phyloP scores from a whole-genome alignment of 2,113 vertebrate species.

The Varanus komodoensis region DNA sequence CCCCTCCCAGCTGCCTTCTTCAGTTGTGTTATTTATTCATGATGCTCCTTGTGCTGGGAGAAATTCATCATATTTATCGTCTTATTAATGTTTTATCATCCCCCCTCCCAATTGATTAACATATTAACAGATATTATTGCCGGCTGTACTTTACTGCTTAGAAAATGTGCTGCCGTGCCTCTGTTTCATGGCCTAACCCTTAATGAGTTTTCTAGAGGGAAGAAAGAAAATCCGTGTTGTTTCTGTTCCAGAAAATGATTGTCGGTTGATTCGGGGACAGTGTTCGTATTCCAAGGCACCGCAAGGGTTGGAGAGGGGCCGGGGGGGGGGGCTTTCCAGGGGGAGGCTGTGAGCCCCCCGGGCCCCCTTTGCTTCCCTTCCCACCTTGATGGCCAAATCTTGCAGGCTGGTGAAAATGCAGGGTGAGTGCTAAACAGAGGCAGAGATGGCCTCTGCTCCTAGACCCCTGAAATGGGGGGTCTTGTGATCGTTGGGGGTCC shows the following conservation, averaged over 20 bases:
- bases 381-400: too few species aligned
- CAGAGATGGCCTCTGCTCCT: too few species aligned
- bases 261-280: neutral
- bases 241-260: too few species aligned
- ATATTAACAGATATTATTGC: neutral
- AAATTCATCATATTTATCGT: neutral
- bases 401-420: too few species aligned
- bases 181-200: neutral
- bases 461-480: too few species aligned
- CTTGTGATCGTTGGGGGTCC: too few species aligned
- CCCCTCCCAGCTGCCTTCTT: neutral
- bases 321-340: too few species aligned
- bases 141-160: neutral
- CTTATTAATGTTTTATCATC: slow-evolving; percentile 18
- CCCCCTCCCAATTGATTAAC: neutral
- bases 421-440: too few species aligned
- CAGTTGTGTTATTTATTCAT: slow-evolving; percentile 18
- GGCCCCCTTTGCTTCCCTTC: too few species aligned
- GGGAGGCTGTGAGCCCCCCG: too few species aligned
- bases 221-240: neutral
- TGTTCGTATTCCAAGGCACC: neutral
- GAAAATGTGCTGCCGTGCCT: neutral
- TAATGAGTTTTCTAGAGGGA: neutral
- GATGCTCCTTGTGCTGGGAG: neutral
- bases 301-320: too few species aligned